A percentile compares a stretch with the other conserved stretches of the same genome.
Conservation (phyloP, 2,888 invertebrate genomes). For the Iphiclides podalirius region DNA sequence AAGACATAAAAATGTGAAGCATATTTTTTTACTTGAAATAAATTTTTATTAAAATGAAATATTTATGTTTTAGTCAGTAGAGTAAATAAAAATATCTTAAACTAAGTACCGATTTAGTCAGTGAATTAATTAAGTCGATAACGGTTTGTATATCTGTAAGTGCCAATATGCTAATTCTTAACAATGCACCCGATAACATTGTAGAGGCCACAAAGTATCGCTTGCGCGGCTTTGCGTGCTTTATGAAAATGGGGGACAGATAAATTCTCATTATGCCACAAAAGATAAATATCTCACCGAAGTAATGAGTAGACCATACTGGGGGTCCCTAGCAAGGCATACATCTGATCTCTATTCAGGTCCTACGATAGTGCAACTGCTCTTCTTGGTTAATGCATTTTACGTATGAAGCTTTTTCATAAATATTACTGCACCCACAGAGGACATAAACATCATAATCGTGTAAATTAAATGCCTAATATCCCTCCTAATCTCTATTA, state of each 20-base stretch:
- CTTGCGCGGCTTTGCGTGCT: conserved; percentile 49
- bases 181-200: conserved; percentile 44
- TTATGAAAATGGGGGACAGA: conserved; percentile 66
- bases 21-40: too few relatives aligned
- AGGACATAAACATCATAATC: too few relatives aligned
- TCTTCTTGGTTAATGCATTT: neutral
- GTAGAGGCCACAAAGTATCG: conserved; percentile 49
- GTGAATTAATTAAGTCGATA: conserved; percentile 13
- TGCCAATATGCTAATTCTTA: conserved; percentile 45
- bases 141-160: conserved; percentile 11
- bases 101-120: conserved; percentile 1
- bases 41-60: too few relatives aligned
- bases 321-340: conserved; percentile 48
- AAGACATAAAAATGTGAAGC: too few relatives aligned
- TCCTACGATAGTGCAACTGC: neutral
- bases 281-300: conserved; percentile 61
- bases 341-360: conserved; percentile 39
- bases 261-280: conserved; percentile 68
- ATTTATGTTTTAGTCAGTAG: too few relatives aligned
- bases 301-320: conserved; percentile 59
- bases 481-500: too few relatives aligned
- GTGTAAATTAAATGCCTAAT: too few relatives aligned
- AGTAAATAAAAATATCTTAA: neutral
- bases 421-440: too few relatives aligned
- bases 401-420: neutral